Percentiles rank a stretch among this genome's conserved stretches.
phyloP scores from a whole-genome alignment of 2,888 invertebrate species.

The Platypus cylindrus region DNA sequence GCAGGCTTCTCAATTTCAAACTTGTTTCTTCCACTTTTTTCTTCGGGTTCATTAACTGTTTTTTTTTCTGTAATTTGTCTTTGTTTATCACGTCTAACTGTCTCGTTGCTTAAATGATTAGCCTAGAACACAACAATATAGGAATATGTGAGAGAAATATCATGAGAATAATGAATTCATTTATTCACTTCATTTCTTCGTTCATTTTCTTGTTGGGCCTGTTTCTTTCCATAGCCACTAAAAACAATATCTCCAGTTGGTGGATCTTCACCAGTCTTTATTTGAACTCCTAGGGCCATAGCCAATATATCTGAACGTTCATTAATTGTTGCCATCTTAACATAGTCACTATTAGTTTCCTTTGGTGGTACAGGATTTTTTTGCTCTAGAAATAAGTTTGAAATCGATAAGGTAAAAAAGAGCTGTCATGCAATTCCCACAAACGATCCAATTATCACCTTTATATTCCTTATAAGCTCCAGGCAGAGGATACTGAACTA shows the following conservation, averaged over 20 bases:
- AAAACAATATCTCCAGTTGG: constrained; percentile 27
- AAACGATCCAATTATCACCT: constrained; percentile 6
- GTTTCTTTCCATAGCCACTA: constrained; percentile 29
- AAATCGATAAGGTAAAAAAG: background rate
- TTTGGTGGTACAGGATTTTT: no score
- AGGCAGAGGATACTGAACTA: constrained; percentile 34
- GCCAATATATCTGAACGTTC: constrained; percentile 41
- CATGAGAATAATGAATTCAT: background rate
- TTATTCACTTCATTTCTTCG: background rate
- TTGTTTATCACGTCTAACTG: background rate
- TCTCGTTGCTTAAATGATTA: background rate
- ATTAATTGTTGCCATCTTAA: no score
- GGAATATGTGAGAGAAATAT: background rate
- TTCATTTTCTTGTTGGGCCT: constrained; percentile 6
- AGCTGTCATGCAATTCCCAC: no score
- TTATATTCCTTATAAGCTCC: constrained; percentile 20
- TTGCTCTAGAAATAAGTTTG: background rate
- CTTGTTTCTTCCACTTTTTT: constrained; percentile 28
- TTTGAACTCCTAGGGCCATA: constrained; percentile 40
- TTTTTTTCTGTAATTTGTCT: background rate
- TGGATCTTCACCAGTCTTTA: constrained; percentile 33
- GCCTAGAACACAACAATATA: no score
- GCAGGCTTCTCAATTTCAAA: constrained; percentile 30
- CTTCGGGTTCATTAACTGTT: no score
- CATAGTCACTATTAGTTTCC: no score